phyloP scores from a whole-genome alignment of 2,888 invertebrate genomes.

The Brachyptera risi region DNA sequence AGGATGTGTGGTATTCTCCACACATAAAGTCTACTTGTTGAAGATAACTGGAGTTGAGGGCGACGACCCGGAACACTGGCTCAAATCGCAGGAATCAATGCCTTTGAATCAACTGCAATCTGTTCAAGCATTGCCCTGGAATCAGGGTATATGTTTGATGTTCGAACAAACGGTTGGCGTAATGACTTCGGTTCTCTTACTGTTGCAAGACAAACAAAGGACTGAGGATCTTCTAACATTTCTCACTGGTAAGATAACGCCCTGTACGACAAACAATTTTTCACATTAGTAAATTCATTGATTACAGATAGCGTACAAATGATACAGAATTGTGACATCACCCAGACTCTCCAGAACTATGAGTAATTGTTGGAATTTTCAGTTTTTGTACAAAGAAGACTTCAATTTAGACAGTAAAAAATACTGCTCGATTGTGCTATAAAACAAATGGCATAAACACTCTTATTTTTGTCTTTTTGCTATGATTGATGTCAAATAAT shows the following conservation, averaged over 20 bases:
- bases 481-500: no score
- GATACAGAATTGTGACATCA: no score
- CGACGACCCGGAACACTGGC: slow-evolving; percentile 53
- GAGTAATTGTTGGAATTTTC: no score
- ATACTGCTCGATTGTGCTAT: no score
- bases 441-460: no score
- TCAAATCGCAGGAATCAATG: slow-evolving; percentile 47
- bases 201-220: slow-evolving; percentile 51
- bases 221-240: slow-evolving; percentile 51
- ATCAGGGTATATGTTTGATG: slow-evolving; percentile 35
- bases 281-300: no score
- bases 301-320: no score
- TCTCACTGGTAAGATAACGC: slow-evolving; percentile 46
- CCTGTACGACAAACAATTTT: no score
- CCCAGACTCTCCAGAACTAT: no score
- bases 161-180: background rate
- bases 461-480: no score
- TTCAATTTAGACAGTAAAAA: no score
- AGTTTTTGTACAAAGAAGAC: no score
- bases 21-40: slow-evolving; percentile 51
- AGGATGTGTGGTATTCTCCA: slow-evolving; percentile 52
- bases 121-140: slow-evolving; percentile 52
- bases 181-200: slow-evolving; percentile 39
- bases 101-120: slow-evolving; percentile 46
- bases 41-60: slow-evolving; percentile 48